phyloP scores from a whole-genome alignment of 2,888 invertebrate genomes.

The Microctonus hyperodae region DNA sequence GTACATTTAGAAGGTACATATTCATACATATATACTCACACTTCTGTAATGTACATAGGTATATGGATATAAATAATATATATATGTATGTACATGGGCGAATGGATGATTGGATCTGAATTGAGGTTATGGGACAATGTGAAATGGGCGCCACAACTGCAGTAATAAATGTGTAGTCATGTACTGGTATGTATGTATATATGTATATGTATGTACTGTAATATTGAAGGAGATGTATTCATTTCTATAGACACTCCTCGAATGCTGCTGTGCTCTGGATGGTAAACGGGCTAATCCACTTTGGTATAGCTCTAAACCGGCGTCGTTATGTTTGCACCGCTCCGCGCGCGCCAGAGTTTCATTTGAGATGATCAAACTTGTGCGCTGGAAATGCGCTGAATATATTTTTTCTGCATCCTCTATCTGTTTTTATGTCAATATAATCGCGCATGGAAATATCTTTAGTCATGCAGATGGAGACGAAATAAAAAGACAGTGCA shows the following conservation, averaged over 20 bases:
- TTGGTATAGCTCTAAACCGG: slow-evolving; percentile 46
- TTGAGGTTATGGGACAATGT: slow-evolving; percentile 19
- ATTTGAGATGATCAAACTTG: slow-evolving; percentile 38
- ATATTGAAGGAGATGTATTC: no score
- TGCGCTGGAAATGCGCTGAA: slow-evolving; percentile 18
- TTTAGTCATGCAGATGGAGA: not conserved
- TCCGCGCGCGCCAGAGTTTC: slow-evolving; percentile 43
- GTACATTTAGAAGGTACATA: not conserved
- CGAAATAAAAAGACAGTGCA: not conserved
- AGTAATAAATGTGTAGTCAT: not conserved
- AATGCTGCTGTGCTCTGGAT: slow-evolving; percentile 9
- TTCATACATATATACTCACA: no score
- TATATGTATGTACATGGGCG: not conserved
- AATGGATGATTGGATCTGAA: slow-evolving; percentile 7
- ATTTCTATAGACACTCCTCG: not conserved
- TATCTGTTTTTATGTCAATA: not conserved
- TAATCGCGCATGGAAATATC: not conserved
- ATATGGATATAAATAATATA: not conserved
- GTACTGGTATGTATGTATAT: not conserved
- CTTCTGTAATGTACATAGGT: no score
- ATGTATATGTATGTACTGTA: slow-evolving; percentile 4
- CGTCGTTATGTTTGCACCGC: no score
- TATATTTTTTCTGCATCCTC: slow-evolving; percentile 24
- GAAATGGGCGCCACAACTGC: slow-evolving; percentile 11
- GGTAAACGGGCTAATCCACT: slow-evolving; percentile 43